Conservation (phyloP, 2,888 invertebrate species). For the Hirtodrosophila confusa region DNA sequence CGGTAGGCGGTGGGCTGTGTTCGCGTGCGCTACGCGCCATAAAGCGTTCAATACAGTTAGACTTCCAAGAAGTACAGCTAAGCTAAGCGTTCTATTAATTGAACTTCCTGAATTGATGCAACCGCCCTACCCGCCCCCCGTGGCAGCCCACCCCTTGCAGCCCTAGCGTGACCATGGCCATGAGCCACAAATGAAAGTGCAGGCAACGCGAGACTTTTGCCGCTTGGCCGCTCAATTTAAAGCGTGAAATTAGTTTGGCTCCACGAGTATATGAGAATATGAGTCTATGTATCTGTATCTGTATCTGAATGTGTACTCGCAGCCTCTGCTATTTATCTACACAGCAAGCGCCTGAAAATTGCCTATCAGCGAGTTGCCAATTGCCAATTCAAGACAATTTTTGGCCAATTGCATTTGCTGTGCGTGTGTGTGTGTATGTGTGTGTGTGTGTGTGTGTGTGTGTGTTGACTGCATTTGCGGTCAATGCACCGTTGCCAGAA, state of each 20-base stretch:
- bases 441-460: conserved; percentile 3
- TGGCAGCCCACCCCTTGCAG: not conserved
- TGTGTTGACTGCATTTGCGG: conserved; percentile 29
- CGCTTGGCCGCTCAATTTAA: conserved; percentile 80
- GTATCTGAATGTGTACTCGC: conserved; percentile 9
- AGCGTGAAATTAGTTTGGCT: conserved; percentile 80
- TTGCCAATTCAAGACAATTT: conserved; percentile 25
- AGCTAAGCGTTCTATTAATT: conserved; percentile 79
- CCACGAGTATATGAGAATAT: conserved; percentile 1
- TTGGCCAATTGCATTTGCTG: conserved; percentile 44
- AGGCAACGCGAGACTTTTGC: conserved; percentile 58
- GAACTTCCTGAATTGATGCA: conserved; percentile 75
- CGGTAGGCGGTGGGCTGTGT: conserved; percentile 3
- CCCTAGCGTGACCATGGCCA: conserved; percentile 42
- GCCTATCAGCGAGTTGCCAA: conserved; percentile 42
- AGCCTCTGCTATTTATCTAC: conserved; percentile 16
- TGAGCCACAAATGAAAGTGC: conserved; percentile 59
- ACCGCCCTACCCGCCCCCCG: no score
- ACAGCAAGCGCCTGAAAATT: conserved; percentile 27
- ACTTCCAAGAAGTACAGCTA: conserved; percentile 62
- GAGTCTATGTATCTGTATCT: conserved; percentile 11
- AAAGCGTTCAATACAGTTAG: conserved; percentile 80
- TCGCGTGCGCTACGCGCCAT: conserved; percentile 78
- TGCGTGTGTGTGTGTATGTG: not conserved
- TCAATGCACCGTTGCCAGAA: conserved; percentile 63